Percentiles rank a stretch among this genome's conserved stretches.
Conservation (phyloP, 2,888 invertebrate species). For the Polymixis lichenea region DNA sequence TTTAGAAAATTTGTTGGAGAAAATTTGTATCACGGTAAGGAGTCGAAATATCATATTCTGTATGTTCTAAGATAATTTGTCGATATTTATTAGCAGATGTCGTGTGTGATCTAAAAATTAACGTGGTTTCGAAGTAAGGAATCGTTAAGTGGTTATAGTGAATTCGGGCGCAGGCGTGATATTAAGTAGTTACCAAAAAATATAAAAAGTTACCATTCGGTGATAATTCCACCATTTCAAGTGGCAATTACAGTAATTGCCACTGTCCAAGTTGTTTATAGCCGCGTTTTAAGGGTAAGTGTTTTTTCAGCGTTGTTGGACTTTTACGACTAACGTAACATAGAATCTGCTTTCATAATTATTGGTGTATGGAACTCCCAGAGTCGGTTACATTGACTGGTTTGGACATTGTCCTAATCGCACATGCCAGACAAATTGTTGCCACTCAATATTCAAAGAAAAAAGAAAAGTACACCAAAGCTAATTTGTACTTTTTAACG, state of each 20-base stretch:
- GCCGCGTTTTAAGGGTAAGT: neutral
- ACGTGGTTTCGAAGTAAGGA: too few relatives aligned
- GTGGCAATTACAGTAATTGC: slow-evolving; percentile 9
- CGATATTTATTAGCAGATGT: too few relatives aligned
- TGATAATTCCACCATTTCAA: neutral
- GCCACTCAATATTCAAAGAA: neutral
- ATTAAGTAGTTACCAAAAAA: neutral
- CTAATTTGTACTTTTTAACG: neutral
- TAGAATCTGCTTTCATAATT: neutral
- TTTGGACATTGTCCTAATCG: too few relatives aligned
- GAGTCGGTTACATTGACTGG: neutral
- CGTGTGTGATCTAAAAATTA: too few relatives aligned
- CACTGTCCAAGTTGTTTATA: neutral
- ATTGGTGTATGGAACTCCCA: neutral
- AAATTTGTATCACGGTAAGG: too few relatives aligned
- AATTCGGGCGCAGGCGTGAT: too few relatives aligned
- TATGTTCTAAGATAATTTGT: too few relatives aligned
- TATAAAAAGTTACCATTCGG: neutral
- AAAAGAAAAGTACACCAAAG: neutral
- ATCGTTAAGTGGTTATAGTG: too few relatives aligned
- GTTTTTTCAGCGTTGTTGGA: neutral
- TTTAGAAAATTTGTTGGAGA: too few relatives aligned
- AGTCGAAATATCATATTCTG: too few relatives aligned
- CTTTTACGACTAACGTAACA: neutral
- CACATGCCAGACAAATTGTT: neutral